Conservation (phyloP, 92 coral and sea anemone genomes). For the Meandrina meandrites region DNA sequence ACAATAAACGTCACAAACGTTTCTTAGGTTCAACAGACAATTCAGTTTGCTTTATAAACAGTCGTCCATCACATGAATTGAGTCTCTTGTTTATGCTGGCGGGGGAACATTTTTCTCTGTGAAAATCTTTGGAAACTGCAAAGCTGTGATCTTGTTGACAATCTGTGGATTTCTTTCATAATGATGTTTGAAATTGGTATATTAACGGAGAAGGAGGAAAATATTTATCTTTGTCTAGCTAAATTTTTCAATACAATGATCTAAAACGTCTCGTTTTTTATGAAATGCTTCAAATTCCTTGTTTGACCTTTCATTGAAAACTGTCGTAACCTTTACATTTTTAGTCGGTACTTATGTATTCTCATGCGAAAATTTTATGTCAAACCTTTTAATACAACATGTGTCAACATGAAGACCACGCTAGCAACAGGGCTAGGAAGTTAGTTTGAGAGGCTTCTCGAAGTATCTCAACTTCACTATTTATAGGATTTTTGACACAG, state of each 20-base stretch:
- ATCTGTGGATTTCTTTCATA: not conserved
- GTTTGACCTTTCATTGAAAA: conserved; percentile 34
- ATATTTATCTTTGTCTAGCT: not conserved
- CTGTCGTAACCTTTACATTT: conserved; percentile 40
- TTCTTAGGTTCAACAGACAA: conserved; percentile 7
- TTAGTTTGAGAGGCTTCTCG: not conserved
- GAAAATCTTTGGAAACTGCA: conserved; percentile 17
- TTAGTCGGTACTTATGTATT: conserved; percentile 11
- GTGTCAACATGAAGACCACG: conserved; percentile 42
- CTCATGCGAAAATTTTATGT: conserved; percentile 31
- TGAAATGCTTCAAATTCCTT: conserved; percentile 38
- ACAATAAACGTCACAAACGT: conserved; percentile 4
- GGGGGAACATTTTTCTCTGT: conserved; percentile 27
- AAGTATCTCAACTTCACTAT: not conserved
- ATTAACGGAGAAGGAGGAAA: conserved; percentile 13
- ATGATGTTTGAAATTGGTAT: not conserved
- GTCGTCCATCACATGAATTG: conserved; percentile 1
- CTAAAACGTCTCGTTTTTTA: not conserved
- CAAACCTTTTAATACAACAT: conserved; percentile 29
- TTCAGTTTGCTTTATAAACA: conserved; percentile 28
- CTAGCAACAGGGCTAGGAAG: conserved; percentile 1
- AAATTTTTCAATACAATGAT: conserved; percentile 3
- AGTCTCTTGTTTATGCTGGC: conserved; percentile 14
- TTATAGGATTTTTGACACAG: not conserved
- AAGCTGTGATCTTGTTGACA: not conserved